These are phyloP conservation scores for Cynopterus brachyotis DNA, from an alignment of 2,113 vertebrate species.

Conservation along the genomic window DNA sequence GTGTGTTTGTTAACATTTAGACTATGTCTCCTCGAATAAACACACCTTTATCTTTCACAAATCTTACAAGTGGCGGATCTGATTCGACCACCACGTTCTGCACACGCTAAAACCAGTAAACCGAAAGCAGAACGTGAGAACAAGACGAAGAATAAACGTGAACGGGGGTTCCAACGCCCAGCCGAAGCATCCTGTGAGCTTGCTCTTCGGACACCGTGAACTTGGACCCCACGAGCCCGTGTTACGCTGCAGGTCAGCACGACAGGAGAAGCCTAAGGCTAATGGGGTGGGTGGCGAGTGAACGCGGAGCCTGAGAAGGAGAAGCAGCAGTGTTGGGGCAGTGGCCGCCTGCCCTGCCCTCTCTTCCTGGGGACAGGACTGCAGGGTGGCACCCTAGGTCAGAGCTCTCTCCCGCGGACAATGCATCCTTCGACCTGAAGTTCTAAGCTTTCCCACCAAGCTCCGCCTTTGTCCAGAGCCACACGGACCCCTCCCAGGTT, in stretches of 20 bases:
- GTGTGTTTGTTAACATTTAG: neutral
- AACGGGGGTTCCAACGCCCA: neutral
- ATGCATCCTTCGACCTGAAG: too few relatives aligned
- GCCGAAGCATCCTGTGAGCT: neutral
- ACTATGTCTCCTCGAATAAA: neutral
- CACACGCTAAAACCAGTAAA: neutral
- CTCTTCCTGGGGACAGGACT: neutral
- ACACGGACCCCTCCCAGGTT: neutral
- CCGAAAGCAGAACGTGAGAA: neutral
- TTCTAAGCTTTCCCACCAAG: neutral
- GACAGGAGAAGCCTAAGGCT: too few relatives aligned
- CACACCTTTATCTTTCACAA: neutral
- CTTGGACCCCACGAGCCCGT: neutral
- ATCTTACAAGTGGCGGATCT: neutral
- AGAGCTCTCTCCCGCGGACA: neutral
- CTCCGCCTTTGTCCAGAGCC: neutral
- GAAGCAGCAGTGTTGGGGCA: too few relatives aligned
- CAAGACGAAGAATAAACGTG: neutral
- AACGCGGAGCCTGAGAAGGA: neutral
- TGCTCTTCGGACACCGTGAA: neutral
- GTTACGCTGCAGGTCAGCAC: fast-evolving
- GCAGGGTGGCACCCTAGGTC: neutral
- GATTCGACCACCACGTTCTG: neutral
- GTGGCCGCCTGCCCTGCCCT: too few relatives aligned
- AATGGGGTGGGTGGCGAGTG: neutral